A percentile compares a stretch with the other conserved stretches of the same genome.
Conservation (phyloP, 2,797 vertebrate genomes). For the Phataginus tricuspis region DNA sequence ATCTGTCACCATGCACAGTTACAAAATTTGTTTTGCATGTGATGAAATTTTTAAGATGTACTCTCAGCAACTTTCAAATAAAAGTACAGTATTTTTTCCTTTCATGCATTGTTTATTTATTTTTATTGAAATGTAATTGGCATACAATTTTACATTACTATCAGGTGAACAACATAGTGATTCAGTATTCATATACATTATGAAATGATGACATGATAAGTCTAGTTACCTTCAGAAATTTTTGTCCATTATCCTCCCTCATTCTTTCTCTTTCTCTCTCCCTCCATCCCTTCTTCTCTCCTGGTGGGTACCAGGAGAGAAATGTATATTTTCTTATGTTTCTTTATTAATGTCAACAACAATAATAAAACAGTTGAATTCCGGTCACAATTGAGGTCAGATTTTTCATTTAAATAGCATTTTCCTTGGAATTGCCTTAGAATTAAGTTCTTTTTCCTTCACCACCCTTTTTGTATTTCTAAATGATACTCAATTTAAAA, state of each 20-base stretch:
- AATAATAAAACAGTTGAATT: constrained; percentile 6
- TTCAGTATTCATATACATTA: neutral
- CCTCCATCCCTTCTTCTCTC: neutral
- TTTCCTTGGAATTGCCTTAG: neutral
- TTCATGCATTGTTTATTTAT: neutral
- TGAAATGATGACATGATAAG: neutral
- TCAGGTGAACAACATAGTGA: neutral
- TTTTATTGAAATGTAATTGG: neutral
- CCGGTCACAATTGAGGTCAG: neutral
- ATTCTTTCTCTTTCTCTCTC: neutral
- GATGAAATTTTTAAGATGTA: neutral
- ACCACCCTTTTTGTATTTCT: neutral
- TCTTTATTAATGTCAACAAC: constrained; percentile 18
- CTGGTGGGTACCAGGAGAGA: neutral
- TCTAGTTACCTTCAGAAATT: neutral
- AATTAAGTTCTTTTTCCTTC: neutral
- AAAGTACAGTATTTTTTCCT: neutral
- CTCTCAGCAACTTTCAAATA: neutral
- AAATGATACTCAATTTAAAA: neutral
- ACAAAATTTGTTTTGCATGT: neutral
- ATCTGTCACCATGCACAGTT: neutral
- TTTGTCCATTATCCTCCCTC: neutral
- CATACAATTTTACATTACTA: neutral
- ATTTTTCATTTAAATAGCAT: neutral
- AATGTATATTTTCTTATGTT: neutral